Conservation (phyloP, 2,113 vertebrate species). For the Lathamus discolor region DNA sequence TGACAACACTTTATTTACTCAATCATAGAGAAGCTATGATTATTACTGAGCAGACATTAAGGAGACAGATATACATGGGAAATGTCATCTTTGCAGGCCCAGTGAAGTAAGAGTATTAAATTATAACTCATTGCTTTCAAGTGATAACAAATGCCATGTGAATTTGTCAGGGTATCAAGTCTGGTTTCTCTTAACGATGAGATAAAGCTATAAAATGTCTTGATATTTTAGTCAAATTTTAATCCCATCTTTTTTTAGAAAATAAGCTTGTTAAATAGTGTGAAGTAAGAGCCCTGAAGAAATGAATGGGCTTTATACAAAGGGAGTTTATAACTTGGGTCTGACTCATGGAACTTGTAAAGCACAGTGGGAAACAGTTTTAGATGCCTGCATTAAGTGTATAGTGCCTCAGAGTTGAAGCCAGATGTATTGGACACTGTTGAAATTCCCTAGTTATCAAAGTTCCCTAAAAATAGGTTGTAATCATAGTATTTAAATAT, state of each 20-base stretch:
- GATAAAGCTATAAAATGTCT: neutral
- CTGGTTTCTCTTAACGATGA: neutral
- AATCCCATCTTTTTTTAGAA: neutral
- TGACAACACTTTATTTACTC: constrained; percentile 4
- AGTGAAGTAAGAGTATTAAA: neutral
- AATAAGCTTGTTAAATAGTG: neutral
- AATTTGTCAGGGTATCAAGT: neutral
- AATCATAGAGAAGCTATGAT: neutral
- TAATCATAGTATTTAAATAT: neutral
- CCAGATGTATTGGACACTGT: neutral
- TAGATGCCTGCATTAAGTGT: neutral
- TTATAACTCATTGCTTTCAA: neutral
- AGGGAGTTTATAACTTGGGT: neutral
- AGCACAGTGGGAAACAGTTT: neutral
- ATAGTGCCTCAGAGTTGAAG: neutral
- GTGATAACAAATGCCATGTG: neutral
- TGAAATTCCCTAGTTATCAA: neutral
- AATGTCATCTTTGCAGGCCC: neutral
- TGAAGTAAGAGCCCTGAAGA: neutral
- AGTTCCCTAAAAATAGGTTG: neutral
- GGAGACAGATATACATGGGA: neutral
- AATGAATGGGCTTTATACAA: neutral
- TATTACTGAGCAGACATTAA: neutral
- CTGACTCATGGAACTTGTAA: neutral
- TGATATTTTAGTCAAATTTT: neutral